Base-by-base conservation (phyloP, 2,113 vertebrate species). In the Otolemur garnettii region DNA sequence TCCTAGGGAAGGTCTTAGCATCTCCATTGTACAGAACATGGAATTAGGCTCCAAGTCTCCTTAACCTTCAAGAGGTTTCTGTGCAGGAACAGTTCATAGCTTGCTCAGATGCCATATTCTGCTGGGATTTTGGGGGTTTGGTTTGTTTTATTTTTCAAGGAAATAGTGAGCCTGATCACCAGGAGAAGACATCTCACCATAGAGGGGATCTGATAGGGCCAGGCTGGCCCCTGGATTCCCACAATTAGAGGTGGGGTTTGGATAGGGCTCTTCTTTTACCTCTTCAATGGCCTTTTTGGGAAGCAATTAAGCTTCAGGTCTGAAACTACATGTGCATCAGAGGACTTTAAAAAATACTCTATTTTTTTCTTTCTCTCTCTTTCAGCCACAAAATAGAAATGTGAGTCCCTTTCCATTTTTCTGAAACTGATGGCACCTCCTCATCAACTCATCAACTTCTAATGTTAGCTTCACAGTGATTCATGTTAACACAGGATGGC, bases 311-410 rank as follows among this genome's bases (percentile, higher is more conserved):
- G 24, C 45, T 50, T 50, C 15, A 57, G 74, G 68, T 22, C 60
- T 93, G 10, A 90, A 85, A 94, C 80, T 33, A 91, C 18, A 42
- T 4, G 38, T 89, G 59, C 93, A 68, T 68, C n/a, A 72, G 28
- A 96, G 26, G 45, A 60, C 55, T 92, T 94, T 30, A 15, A 64
- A 78, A 26, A 50, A 14, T 66, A 79, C 50, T 81, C 24, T 22
- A 18, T 28, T 64, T 38, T 45, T 38, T 79, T 81, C 21, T 55
- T 53, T 84, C 33, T 66, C n/a, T 80, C 35, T 90, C 62, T 94
- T 83, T 42, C 42, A 94, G 50, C 4, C n/a, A 22, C 68, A 92
- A 93, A 92, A 81, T 83, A 75, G 38, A 96, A 90, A 92, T n/a
- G 59, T 59, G 64, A 89, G 38, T 66, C 11, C 19, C 72, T 81